Percentiles rank a stretch among this genome's conserved stretches.
Evolutionary conservation across 2,797 vertebrate genomes (phyloP).

Genomic region (Miichthys miiuy): DNA sequence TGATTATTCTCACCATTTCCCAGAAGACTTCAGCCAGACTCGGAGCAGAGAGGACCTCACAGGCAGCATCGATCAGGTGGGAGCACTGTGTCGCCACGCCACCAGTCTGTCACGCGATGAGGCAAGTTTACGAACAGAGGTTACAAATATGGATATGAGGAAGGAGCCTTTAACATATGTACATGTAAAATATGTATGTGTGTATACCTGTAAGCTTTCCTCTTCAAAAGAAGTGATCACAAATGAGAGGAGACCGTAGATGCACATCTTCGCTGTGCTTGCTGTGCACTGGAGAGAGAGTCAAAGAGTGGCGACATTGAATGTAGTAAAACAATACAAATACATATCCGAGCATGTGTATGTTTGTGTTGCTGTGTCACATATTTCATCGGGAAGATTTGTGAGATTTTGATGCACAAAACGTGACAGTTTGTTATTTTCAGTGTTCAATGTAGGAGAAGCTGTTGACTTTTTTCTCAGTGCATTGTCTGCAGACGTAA

Average conservation of each 20-base stretch:
- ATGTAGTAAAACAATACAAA: not conserved
- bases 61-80: conserved; percentile 94
- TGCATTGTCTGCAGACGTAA: not conserved
- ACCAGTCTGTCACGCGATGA: conserved; percentile 52
- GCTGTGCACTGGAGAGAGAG: conserved; percentile 91
- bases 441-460: not conserved
- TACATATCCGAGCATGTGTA: not conserved
- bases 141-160: not conserved
- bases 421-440: not conserved
- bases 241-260: conserved; percentile 97
- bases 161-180: not conserved
- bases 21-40: conserved; percentile 97
- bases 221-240: conserved; percentile 94
- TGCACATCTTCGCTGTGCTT: conserved; percentile 96
- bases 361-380: not conserved
- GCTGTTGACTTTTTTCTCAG: not conserved
- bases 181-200: not conserved
- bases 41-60: conserved; percentile 94
- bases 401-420: not conserved
- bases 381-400: not conserved
- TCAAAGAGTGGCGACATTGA: not conserved
- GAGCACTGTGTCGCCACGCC: conserved; percentile 64
- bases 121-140: not conserved
- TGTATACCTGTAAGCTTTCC: conserved; percentile 94
- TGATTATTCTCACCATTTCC: conserved; percentile 91